Conservation (phyloP, 1,140 invertebrate genomes). For the Cydia fagiglandana region DNA sequence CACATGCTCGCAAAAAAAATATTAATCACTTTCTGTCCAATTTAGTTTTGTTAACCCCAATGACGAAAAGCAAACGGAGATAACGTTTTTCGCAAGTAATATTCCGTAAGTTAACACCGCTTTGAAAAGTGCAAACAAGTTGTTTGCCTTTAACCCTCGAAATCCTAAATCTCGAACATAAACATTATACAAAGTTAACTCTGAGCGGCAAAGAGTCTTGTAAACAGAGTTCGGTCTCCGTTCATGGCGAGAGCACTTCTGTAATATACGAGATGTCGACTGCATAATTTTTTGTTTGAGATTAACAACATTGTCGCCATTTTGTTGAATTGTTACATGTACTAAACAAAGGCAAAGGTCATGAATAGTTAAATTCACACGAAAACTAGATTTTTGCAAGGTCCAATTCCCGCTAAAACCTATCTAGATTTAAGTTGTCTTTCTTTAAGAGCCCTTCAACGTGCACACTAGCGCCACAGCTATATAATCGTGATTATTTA, state of each 20-base stretch:
- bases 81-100: background rate
- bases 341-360: no score
- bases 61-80: background rate
- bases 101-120: background rate
- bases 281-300: no score
- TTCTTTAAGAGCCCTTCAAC: no score
- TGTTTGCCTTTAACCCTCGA: constrained; percentile 23
- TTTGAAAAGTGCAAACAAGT: constrained; percentile 1
- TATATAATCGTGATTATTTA: no score
- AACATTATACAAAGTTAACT: constrained; percentile 27
- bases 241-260: background rate
- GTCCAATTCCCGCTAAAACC: no score
- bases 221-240: constrained; percentile 4
- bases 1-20: no score
- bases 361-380: no score
- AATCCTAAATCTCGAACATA: constrained; percentile 28
- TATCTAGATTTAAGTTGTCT: no score
- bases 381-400: no score
- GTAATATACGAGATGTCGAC: constrained; percentile 2
- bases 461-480: no score
- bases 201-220: constrained; percentile 23
- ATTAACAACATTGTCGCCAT: no score
- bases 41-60: background rate
- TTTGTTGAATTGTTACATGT: no score
- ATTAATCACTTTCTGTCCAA: background rate